Percentiles rank a stretch among this genome's conserved stretches.
Evolutionary conservation across 2,113 vertebrate species (phyloP).

Genomic region (Stegostoma tigrinum): DNA sequence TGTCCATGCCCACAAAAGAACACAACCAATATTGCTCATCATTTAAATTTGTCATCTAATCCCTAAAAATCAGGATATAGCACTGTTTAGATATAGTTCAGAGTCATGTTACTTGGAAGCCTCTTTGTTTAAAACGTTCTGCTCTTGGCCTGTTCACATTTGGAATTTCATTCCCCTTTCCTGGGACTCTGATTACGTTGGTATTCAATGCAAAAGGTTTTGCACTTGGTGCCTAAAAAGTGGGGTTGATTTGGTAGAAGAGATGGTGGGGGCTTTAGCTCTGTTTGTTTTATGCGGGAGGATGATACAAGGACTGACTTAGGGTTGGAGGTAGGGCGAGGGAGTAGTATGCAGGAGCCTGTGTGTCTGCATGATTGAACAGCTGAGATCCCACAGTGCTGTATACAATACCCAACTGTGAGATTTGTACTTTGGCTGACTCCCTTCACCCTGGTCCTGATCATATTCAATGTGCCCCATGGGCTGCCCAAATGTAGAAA

Average conservation of each 20-base stretch:
- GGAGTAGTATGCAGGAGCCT: conserved; percentile 49
- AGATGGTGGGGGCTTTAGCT: not conserved
- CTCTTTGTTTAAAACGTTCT: not conserved
- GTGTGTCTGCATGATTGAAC: conserved; percentile 56
- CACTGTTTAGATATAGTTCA: not conserved
- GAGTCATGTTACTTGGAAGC: not conserved
- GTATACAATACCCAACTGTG: conserved; percentile 55
- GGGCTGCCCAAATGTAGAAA: conserved; percentile 57
- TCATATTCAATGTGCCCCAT: conserved; percentile 39
- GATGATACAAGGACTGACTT: not conserved
- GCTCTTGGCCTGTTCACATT: not conserved
- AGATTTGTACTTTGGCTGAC: conserved; percentile 71
- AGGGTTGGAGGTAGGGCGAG: not conserved
- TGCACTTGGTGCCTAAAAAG: too few species aligned
- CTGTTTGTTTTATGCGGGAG: not conserved
- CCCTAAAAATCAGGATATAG: not conserved
- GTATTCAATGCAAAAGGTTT: not conserved
- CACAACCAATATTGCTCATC: not conserved
- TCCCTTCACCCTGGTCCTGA: conserved; percentile 50
- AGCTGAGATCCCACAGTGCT: conserved; percentile 50
- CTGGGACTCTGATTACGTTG: not conserved
- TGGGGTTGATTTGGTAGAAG: not conserved
- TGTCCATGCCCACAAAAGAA: not conserved
- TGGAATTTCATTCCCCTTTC: not conserved
- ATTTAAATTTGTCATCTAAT: not conserved